Evolutionary conservation across 2,888 invertebrate genomes (phyloP), one percentile per base, ranked within the genome.

Genomic region (Zygaena filipendulae): DNA sequence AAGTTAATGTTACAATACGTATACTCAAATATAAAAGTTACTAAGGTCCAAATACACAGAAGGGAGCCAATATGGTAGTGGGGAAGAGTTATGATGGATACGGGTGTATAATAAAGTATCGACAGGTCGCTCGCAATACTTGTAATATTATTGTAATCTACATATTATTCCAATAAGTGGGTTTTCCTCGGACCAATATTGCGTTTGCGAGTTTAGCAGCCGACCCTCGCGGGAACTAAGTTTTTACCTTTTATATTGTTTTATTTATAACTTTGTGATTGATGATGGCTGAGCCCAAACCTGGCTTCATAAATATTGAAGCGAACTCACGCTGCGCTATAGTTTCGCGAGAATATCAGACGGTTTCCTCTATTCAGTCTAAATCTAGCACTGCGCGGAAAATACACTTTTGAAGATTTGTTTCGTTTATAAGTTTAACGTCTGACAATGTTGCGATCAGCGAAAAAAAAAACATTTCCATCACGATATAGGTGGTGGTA

Each of bases 231-330:
- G 42, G 43, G 42, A 39, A 46, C 59, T 64, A 67, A 74, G 63
- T 74, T 75, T 68, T 71, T 67, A 77, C 75, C 75, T 75, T 77
- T 79, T 77, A n/a, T n/a, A 77, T 79, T 79, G 77, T 77, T 79
- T 77, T 79, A 79, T 79, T 77, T 79, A 79, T 77, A 79, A 79
- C 74, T 79, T 75, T 69, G 71, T 77, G 79, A 79, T 79, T 79
- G 79, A 79, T 79, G 79, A 70, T 57, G 72, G 68, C 61, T 58
- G 61, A 54, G 47, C 43, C 46, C 45, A 54, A 61, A 68, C 52
- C 72, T 61, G 35, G 61, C 63, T 77, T 77, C 75, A 79, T 79
- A 79, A 74, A 79, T 79, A 79, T 79, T 75, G 71, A 70, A 66
- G 46, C 47, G 52, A 60, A 54, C 56, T 67, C 70, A 61, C 49